A percentile compares a stretch with the other conserved stretches of the same genome.
These are phyloP conservation scores for Pristionchus japonicus DNA, from an alignment of 2,888 invertebrate genomes.

Conservation along the genomic window DNA sequence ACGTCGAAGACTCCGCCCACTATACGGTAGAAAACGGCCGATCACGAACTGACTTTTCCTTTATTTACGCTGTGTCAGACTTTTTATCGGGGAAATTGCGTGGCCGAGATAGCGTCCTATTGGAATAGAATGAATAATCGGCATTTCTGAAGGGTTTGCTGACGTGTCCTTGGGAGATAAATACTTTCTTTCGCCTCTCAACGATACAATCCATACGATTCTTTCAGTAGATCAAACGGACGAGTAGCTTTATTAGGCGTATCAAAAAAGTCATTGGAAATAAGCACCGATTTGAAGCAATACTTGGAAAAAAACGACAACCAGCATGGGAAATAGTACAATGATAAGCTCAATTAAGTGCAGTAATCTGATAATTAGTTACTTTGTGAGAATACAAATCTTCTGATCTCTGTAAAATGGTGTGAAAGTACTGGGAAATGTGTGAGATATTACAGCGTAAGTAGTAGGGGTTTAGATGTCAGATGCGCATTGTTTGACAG, in stretches of 20 bases:
- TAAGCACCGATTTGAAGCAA: slow-evolving; percentile 27
- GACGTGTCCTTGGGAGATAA: slow-evolving; percentile 5
- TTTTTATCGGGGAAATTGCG: background rate
- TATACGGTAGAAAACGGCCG: too few species aligned
- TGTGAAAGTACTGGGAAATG: background rate
- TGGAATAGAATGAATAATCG: background rate
- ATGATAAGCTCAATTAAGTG: slow-evolving; percentile 9
- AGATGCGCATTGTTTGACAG: background rate
- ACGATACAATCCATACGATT: background rate
- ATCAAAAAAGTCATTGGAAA: background rate
- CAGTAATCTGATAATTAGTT: slow-evolving; percentile 20
- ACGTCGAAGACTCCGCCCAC: too few species aligned
- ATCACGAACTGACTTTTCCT: background rate
- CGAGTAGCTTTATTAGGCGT: background rate
- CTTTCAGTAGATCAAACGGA: background rate
- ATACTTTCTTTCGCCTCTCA: background rate
- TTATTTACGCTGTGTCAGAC: too few species aligned
- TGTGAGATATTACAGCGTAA: background rate
- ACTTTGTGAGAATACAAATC: background rate
- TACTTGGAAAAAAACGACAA: background rate
- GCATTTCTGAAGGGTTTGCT: background rate
- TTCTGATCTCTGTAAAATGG: background rate
- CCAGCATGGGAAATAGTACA: slow-evolving; percentile 16
- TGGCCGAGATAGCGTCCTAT: background rate
- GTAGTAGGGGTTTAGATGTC: background rate